phyloP scores from a whole-genome alignment of 2,113 vertebrate species.

The Mellivora capensis region DNA sequence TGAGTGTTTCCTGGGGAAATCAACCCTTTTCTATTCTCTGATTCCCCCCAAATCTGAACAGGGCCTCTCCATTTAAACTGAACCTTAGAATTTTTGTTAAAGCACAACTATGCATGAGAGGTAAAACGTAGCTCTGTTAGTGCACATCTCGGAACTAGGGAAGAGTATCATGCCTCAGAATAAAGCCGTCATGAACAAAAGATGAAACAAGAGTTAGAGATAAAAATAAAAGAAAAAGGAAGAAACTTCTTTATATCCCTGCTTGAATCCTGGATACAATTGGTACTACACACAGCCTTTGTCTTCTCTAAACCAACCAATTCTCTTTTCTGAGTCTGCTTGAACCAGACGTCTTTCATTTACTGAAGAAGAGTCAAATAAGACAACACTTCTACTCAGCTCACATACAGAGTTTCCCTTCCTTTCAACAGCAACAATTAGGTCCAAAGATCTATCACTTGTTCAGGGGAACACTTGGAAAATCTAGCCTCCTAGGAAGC shows the following conservation, averaged over 20 bases:
- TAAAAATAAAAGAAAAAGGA: neutral
- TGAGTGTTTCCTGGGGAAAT: neutral
- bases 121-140: neutral
- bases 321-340: neutral
- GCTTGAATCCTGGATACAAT: neutral
- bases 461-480: neutral
- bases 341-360: neutral
- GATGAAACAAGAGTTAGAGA: neutral
- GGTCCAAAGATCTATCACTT: neutral
- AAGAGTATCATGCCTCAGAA: neutral
- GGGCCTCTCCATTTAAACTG: neutral
- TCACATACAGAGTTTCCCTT: neutral
- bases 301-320: neutral
- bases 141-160: neutral
- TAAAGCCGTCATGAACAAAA: neutral
- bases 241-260: neutral
- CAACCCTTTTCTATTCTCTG: neutral
- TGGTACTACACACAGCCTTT: neutral
- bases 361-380: neutral
- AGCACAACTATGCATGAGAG: neutral
- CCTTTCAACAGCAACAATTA: neutral
- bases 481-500: neutral
- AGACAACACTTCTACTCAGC: neutral
- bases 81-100: neutral
- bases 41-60: neutral